Conservation (phyloP, 2,888 invertebrate genomes). For the Oxyteleia sp. region DNA sequence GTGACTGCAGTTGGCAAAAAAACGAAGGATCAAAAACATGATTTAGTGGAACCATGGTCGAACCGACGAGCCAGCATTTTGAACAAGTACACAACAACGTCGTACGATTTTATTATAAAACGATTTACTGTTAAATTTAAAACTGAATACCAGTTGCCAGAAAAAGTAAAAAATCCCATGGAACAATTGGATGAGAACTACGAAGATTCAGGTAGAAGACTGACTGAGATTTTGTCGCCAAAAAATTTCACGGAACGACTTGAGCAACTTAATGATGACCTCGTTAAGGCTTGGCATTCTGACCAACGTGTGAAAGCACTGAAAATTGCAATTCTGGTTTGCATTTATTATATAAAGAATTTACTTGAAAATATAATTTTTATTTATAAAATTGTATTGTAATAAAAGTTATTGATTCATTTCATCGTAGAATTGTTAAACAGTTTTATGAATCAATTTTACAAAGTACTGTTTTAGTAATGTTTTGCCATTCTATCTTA, state of each 20-base stretch:
- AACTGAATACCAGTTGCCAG: conserved; percentile 92
- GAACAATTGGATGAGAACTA: conserved; percentile 98
- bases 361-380: background rate
- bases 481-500: too few relatives aligned
- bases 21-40: conserved; percentile 82
- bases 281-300: conserved; percentile 96
- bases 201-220: conserved; percentile 95
- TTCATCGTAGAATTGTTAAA: too few relatives aligned
- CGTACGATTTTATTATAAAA: too few relatives aligned
- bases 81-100: conserved; percentile 97
- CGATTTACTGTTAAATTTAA: too few relatives aligned
- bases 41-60: conserved; percentile 93
- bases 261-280: conserved; percentile 96
- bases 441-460: too few relatives aligned
- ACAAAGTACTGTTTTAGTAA: too few relatives aligned
- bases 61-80: conserved; percentile 93
- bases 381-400: too few relatives aligned
- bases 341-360: background rate
- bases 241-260: conserved; percentile 96
- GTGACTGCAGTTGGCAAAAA: conserved; percentile 80
- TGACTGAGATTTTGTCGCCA: conserved; percentile 94
- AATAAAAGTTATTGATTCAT: too few relatives aligned
- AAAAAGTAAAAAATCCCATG: conserved; percentile 95
- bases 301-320: conserved; percentile 98
- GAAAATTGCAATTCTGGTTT: conserved; percentile 96